Percentiles rank a stretch among this genome's conserved stretches.
These are phyloP conservation scores for Eupithecia exiguata DNA, from an alignment of 2,888 invertebrate genomes.

Conservation along the genomic window DNA sequence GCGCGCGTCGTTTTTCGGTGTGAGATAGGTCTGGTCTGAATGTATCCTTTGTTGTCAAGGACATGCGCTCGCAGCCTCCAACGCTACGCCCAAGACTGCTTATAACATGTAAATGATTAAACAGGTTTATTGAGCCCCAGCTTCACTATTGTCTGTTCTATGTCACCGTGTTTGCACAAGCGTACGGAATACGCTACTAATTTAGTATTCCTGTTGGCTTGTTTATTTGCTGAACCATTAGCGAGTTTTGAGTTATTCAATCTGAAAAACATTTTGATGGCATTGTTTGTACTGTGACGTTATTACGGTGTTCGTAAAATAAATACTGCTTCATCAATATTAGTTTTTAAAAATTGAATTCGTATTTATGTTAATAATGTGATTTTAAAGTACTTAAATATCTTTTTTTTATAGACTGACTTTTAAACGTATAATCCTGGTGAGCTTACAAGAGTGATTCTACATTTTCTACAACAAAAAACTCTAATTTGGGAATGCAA, in stretches of 20 bases:
- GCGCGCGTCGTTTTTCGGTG: too few relatives aligned
- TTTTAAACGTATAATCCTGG: background rate
- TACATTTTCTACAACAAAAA: background rate
- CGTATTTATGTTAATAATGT: background rate
- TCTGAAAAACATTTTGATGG: background rate
- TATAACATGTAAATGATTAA: background rate
- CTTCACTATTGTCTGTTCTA: background rate
- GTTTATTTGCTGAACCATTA: constrained; percentile 5
- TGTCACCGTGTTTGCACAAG: background rate
- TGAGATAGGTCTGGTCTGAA: background rate
- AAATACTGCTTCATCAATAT: background rate
- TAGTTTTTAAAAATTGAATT: background rate
- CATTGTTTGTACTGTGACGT: background rate
- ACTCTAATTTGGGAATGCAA: background rate
- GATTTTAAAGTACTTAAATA: background rate
- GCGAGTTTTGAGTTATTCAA: background rate
- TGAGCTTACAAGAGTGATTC: background rate
- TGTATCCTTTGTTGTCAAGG: background rate
- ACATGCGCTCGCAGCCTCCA: background rate
- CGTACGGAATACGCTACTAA: background rate
- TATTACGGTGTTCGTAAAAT: background rate
- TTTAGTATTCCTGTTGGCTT: background rate
- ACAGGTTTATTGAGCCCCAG: background rate
- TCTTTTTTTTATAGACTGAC: too few relatives aligned
- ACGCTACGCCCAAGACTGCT: background rate